Evolutionary conservation across 1,140 invertebrate species (phyloP), one percentile per base, ranked within the genome.

Genomic region (Drosophila persimilis): DNA sequence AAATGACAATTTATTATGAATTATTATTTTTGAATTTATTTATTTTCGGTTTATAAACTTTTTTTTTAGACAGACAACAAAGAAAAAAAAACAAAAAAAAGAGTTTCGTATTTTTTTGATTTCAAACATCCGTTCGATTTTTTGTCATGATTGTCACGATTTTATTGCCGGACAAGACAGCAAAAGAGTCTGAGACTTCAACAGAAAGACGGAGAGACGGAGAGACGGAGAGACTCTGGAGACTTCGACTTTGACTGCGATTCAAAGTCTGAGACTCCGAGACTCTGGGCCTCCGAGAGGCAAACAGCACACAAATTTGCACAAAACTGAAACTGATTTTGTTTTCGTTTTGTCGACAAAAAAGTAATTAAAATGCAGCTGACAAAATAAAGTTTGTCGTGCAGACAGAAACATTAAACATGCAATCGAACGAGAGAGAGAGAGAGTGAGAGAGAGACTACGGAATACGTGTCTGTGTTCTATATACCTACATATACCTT

Each of bases 121-220:
- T 74, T 74, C 77, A 84, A 84, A 85, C 77, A 85, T 77, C 73
- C 80, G 77, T 84, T 83, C 78, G 75, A 83, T 79, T 69, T 39
- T 69, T 86, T 78, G 69, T 67, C 83, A 86, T 88, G 85, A 86
- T 88, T 86, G 81, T 86, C 81, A 88, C 81, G 81, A 86, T 88
- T 86, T 74, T 58, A 54, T 70, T 66, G 77, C 77, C 63, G 77
- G 57, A 77, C 80, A 77, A 64, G 63, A 65, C 72, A 73, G 59
- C 61, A 59, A 70, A 70, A 48, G 63, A 70, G 35, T 39, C 35
- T 39, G 35, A 39, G 58, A 67, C 57, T 58, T 29, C 26, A 46
- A 57, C 57, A 79, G 45, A 52, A 45, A 64, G 51, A 55, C 61
- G 22, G 35, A 51, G 24, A 64, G 51, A 55, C 61, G 22, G 35